These are phyloP conservation scores for Muscidifurax raptorellus DNA, from an alignment of 1,140 invertebrate species.

Conservation along the genomic window DNA sequence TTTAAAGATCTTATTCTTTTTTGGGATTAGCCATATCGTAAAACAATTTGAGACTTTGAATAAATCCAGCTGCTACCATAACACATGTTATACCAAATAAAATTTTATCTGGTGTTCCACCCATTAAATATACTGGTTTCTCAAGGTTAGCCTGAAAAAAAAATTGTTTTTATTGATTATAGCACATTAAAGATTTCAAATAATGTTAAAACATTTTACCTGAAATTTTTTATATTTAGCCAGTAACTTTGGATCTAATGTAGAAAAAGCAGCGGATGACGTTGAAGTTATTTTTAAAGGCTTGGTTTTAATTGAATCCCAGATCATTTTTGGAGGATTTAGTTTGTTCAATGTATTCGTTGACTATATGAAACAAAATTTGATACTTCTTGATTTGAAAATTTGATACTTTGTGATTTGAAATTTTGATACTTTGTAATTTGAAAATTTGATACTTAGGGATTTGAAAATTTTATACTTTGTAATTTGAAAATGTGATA, in stretches of 20 bases:
- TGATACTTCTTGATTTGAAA: too few relatives aligned
- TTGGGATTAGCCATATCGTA: constrained; percentile 29
- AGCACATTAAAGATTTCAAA: background rate
- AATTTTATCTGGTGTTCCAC: constrained; percentile 71
- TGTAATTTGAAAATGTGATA: too few relatives aligned
- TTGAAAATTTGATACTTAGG: too few relatives aligned
- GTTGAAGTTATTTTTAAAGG: constrained; percentile 6
- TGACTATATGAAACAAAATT: constrained; percentile 36
- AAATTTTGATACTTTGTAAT: too few relatives aligned
- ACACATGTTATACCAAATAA: constrained; percentile 71
- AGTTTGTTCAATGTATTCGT: constrained; percentile 12
- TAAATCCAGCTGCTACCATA: constrained; percentile 67
- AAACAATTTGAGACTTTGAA: background rate
- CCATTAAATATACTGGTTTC: constrained; percentile 73
- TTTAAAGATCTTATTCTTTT: background rate
- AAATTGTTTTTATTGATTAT: background rate
- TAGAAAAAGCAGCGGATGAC: background rate
- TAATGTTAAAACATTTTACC: background rate
- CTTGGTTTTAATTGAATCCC: constrained; percentile 32
- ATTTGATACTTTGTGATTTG: too few relatives aligned
- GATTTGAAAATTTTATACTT: too few relatives aligned
- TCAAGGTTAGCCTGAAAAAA: constrained; percentile 70
- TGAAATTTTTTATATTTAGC: constrained; percentile 34
- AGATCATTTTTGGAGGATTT: constrained; percentile 44
- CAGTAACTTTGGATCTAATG: background rate